Base-by-base conservation (phyloP, 2,113 vertebrate genomes). In the Pollimyrus isidori region DNA sequence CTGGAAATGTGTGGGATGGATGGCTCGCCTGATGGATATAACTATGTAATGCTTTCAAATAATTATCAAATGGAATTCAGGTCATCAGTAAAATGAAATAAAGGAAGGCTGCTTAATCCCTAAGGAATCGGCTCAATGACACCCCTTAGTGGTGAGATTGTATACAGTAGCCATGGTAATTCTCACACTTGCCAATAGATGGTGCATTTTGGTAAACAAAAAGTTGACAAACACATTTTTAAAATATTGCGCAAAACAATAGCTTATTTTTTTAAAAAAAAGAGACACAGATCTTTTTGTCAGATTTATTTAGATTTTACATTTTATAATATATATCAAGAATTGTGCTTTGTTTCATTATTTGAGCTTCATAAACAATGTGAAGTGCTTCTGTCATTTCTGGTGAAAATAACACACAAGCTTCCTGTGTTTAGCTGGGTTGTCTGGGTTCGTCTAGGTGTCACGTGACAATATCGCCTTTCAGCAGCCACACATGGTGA, bases 101-200 rank as follows among this genome's bases (percentile, higher is more conserved):
- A 17, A 50, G 35, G 80, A 46, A 17, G 11, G 11, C n/a, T 62
- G 35, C 76, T 62, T 39, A 45, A 10, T 52, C 23, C 45, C 19
- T 30, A 45, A 56, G 35, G 30, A 86, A 69, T n/a, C n/a, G 35
- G 15, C 87, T 73, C 87, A 76, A 48, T 45, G 62, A n/a, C 39
- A 82, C 88, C 90, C 62, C 62, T 88, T 86, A 26, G 87, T 90
- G 90, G 90, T 35, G 19, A 7, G 15, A 46, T 48, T 15, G 35
- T 50, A 23, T 84, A 30, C 39, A 49, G 35, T 65, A 82, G 17
- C 15, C 11, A 11, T 21, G 42, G 69, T 88, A 69, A 30, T 83
- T n/a, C 21, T 69, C 49, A 42, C 39, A 48, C 10, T 19, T 7
- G 50, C 76, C 53, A 11, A 42, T 76, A 91, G 89, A 73, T 84